Percentiles rank a stretch among this genome's conserved stretches.
Evolutionary conservation across 1,140 invertebrate genomes (phyloP).

Genomic region (Bombus terrestris): DNA sequence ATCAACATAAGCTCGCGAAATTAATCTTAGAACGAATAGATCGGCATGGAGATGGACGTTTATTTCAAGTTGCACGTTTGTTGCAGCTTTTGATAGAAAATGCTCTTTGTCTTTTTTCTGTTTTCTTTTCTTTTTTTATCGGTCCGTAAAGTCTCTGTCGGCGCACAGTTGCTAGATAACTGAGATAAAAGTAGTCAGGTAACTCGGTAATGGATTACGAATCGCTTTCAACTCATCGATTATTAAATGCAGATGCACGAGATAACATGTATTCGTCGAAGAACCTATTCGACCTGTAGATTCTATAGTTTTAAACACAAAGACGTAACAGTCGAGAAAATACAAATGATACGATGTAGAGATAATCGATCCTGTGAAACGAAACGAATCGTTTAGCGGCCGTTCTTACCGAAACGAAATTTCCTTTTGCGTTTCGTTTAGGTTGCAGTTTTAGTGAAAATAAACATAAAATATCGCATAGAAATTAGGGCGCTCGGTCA

Average conservation of each 20-base stretch:
- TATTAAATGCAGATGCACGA: background rate
- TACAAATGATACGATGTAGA: background rate
- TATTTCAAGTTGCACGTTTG: background rate
- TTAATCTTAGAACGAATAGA: background rate
- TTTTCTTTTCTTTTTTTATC: background rate
- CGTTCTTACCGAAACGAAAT: background rate
- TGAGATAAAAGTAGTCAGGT: background rate
- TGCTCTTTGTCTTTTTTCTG: background rate
- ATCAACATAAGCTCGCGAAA: background rate
- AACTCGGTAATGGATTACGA: background rate
- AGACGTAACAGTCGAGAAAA: background rate
- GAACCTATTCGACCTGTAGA: background rate
- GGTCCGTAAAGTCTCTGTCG: background rate
- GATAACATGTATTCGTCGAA: background rate
- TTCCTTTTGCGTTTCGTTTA: background rate
- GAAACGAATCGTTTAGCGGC: background rate
- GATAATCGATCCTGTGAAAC: background rate
- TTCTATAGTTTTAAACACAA: background rate
- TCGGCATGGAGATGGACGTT: background rate
- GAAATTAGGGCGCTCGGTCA: slow-evolving; percentile 43
- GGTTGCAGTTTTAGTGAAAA: background rate
- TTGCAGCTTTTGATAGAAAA: background rate
- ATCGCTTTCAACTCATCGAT: background rate
- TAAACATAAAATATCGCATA: slow-evolving; percentile 41
- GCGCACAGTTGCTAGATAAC: background rate